Evolutionary conservation across 2,797 vertebrate genomes (phyloP), one percentile per base, ranked within the genome.

Genomic region (Sorex maritimensis): DNA sequence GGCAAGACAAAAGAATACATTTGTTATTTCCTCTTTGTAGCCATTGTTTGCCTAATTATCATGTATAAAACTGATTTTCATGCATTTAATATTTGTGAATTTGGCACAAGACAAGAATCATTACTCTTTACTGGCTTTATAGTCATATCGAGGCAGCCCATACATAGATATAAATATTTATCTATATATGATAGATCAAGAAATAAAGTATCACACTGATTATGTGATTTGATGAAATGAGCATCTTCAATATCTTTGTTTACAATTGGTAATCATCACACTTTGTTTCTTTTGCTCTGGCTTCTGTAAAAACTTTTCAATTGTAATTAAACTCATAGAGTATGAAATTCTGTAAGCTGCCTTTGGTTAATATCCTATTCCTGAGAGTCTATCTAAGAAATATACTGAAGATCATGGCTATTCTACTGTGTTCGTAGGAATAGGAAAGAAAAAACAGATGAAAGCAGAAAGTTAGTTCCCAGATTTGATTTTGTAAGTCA

Each of bases 271-370:
- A 3, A 12, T 67, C 26, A 69, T 12, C 63, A 38, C 52, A 11
- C 52, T 11, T n/a, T 0, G 46, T 52, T 19, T 81, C 46, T 81
- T 91, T 75, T 46, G 24, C 14, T 44, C 71, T 92, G 41, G 58
- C 93, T 92, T 82, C 4, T 85, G 6, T 38, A 28, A 93, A 91
- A 15, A 75, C 46, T 88, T 88, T 69, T 19, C 21, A 78, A 78
- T 34, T 95, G 79, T 74, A 93, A 65, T 83, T 81, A 26, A 15
- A 67, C 26, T 58, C 68, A 77, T 52, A 21, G 87, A 93, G 90
- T 5, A 77, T 12, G 28, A 90, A 92, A 92, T 5, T 92, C 55
- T 74, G 24, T 73, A 81, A 88, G 61, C 6, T 80, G 44, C 14
- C 38, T 82, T 86, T 91, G 63, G n/a, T 10, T n/a, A 77, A 55